phyloP scores from a whole-genome alignment of 2,888 invertebrate species.

The Andrena flavipes region DNA sequence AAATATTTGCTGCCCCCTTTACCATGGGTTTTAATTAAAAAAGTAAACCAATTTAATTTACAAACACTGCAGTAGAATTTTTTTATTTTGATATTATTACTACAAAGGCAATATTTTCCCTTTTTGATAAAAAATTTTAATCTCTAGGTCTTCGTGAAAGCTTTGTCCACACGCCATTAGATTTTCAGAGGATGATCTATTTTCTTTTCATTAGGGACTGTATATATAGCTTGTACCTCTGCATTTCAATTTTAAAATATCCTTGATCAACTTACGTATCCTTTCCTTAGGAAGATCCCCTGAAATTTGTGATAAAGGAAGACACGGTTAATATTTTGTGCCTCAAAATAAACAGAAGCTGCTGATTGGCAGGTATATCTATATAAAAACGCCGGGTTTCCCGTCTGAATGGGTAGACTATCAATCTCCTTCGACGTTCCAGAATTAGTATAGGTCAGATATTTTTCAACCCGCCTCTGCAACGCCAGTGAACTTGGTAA shows the following conservation, averaged over 20 bases:
- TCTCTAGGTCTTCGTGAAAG: no score
- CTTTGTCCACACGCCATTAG: no score
- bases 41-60: no score
- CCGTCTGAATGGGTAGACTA: constrained; percentile 16
- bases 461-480: neutral
- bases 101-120: no score
- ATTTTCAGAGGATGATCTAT: neutral
- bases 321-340: neutral
- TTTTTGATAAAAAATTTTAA: no score
- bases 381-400: neutral
- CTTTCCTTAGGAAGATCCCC: neutral
- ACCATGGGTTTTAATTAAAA: no score
- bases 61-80: no score
- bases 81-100: no score
- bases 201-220: neutral
- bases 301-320: neutral
- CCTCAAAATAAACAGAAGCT: neutral
- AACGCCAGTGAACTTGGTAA: constrained; percentile 18
- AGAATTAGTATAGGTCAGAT: constrained; percentile 39
- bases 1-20: no score
- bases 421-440: constrained; percentile 34
- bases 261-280: neutral
- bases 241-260: neutral
- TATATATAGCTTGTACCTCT: neutral
- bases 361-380: neutral